These are phyloP conservation scores for Gonocerus acuteangulatus DNA, from an alignment of 2,888 invertebrate genomes.

Conservation along the genomic window DNA sequence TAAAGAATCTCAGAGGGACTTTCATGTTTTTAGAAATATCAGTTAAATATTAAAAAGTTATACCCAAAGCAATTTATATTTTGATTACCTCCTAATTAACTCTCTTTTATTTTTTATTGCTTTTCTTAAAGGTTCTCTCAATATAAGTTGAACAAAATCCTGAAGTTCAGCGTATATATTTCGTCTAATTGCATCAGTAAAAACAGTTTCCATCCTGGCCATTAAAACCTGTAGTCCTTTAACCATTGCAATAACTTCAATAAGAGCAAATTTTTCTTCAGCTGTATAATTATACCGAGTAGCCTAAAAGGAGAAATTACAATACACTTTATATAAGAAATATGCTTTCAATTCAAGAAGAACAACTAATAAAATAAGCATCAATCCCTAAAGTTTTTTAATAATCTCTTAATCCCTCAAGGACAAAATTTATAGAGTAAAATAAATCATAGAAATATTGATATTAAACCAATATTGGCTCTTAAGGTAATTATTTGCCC, in stretches of 20 bases:
- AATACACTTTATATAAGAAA: too few species aligned
- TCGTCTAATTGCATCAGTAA: conserved; percentile 79
- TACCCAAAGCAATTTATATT: neutral
- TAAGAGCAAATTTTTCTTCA: conserved; percentile 94
- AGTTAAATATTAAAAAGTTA: too few species aligned
- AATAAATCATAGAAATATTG: too few species aligned
- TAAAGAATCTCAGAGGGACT: too few species aligned
- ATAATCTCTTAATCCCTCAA: too few species aligned
- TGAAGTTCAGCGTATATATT: conserved; percentile 94
- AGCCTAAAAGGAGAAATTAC: conserved; percentile 51
- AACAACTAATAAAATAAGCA: too few species aligned
- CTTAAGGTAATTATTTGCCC: too few species aligned
- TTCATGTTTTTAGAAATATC: too few species aligned
- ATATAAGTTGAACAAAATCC: conserved; percentile 83
- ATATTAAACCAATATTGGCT: too few species aligned
- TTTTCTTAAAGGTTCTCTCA: conserved; percentile 89
- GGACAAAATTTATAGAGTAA: too few species aligned
- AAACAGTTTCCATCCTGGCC: conserved; percentile 96
- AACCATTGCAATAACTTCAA: conserved; percentile 98
- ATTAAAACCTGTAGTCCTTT: conserved; percentile 94
- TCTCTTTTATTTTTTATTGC: conserved; percentile 97
- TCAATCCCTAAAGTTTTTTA: too few species aligned
- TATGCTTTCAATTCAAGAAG: too few species aligned
- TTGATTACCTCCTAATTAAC: conserved; percentile 65
- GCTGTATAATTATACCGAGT: conserved; percentile 95